These are phyloP conservation scores for Boloria selene DNA, from an alignment of 2,888 invertebrate species.

Conservation along the genomic window DNA sequence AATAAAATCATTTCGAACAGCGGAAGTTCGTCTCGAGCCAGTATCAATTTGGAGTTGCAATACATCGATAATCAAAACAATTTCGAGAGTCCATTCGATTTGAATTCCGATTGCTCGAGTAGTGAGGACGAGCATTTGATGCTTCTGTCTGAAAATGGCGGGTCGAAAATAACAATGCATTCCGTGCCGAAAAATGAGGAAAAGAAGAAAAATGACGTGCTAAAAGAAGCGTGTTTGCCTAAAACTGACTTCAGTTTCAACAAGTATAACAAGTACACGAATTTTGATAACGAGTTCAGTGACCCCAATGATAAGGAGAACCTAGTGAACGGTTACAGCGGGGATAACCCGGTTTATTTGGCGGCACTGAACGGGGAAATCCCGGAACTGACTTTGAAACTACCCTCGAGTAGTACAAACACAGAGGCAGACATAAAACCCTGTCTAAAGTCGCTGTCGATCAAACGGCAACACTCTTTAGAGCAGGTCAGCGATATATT, in stretches of 20 bases:
- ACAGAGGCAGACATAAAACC: slow-evolving; percentile 66
- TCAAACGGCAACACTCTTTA: slow-evolving; percentile 85
- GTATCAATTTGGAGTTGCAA: slow-evolving; percentile 70
- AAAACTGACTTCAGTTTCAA: slow-evolving; percentile 67
- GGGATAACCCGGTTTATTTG: slow-evolving; percentile 72
- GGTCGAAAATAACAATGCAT: slow-evolving; percentile 77
- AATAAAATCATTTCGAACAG: slow-evolving; percentile 67
- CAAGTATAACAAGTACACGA: slow-evolving; percentile 71
- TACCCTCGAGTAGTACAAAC: slow-evolving; percentile 47
- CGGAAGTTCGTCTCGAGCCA: slow-evolving; percentile 66
- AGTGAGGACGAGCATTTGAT: slow-evolving; percentile 78
- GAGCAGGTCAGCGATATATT: slow-evolving; percentile 90
- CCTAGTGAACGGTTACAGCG: slow-evolving; percentile 62
- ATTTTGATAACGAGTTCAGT: slow-evolving; percentile 75
- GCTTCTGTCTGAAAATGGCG: slow-evolving; percentile 73
- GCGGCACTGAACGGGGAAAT: slow-evolving; percentile 73
- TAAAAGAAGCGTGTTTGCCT: slow-evolving; percentile 69
- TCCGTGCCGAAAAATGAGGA: slow-evolving; percentile 55
- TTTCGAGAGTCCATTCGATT: slow-evolving; percentile 60
- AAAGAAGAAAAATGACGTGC: slow-evolving; percentile 61
- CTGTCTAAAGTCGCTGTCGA: slow-evolving; percentile 58
- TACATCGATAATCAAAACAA: slow-evolving; percentile 66
- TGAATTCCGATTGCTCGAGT: slow-evolving; percentile 73
- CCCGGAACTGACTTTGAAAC: slow-evolving; percentile 55
- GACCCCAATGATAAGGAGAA: slow-evolving; percentile 77